Conservation (phyloP, 2,888 invertebrate genomes). For the Tetramorium bicarinatum region DNA sequence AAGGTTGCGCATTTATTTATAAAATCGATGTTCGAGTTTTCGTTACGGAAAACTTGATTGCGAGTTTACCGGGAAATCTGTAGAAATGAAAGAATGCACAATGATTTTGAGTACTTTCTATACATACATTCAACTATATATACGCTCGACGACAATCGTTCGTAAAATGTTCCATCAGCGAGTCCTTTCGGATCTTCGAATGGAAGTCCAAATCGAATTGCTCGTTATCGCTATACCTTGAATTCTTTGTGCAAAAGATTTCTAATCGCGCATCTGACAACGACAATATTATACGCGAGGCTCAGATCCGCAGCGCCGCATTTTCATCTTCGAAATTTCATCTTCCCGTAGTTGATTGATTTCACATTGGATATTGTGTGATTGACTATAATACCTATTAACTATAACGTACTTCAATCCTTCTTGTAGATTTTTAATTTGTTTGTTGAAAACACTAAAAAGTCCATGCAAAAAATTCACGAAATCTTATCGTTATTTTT, state of each 20-base stretch:
- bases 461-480: not conserved
- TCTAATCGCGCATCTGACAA: conserved; percentile 24
- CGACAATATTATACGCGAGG: not conserved
- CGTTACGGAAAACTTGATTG: not conserved
- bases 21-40: not conserved
- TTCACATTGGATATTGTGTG: conserved; percentile 7
- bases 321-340: conserved; percentile 7
- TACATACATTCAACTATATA: not conserved
- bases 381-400: not conserved
- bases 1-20: not conserved
- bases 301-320: not conserved
- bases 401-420: conserved; percentile 8
- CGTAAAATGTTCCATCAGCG: conserved; percentile 9
- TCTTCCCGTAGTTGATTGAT: not conserved
- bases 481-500: not conserved
- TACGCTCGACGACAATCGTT: not conserved
- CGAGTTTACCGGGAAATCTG: not conserved
- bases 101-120: not conserved
- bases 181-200: conserved; percentile 16
- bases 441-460: not conserved
- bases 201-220: conserved; percentile 26
- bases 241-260: conserved; percentile 24
- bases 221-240: not conserved
- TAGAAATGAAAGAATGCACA: not conserved
- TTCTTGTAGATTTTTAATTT: not conserved